phyloP scores from a whole-genome alignment of 1,140 invertebrate species.

The Drosophila kohkoa region DNA sequence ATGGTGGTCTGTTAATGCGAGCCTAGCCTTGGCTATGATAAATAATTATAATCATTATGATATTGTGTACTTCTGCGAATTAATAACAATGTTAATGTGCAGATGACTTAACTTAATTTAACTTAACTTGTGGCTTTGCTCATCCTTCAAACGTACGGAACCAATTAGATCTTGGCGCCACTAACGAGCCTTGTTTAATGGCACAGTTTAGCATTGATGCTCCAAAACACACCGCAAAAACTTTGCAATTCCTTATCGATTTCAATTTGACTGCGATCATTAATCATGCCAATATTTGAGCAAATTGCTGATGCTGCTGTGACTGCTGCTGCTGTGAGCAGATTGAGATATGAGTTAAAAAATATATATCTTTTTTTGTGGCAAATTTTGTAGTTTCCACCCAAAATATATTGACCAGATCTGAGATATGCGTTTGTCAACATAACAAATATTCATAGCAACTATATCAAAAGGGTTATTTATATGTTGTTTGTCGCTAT shows the following conservation, averaged over 20 bases:
- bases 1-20: neutral
- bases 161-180: constrained; percentile 65
- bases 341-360: constrained; percentile 23
- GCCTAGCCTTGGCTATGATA: constrained; percentile 26
- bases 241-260: constrained; percentile 47
- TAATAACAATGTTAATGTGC: constrained; percentile 26
- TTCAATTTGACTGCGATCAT: constrained; percentile 42
- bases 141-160: constrained; percentile 73
- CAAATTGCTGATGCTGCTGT: constrained; percentile 24
- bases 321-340: constrained; percentile 18
- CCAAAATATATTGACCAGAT: constrained; percentile 11
- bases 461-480: neutral
- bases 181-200: constrained; percentile 62
- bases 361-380: neutral
- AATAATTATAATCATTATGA: constrained; percentile 35
- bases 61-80: constrained; percentile 46
- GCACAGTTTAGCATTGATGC: constrained; percentile 57
- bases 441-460: neutral
- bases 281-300: constrained; percentile 59
- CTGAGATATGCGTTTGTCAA: constrained; percentile 1
- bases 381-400: neutral
- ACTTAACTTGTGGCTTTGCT: constrained; percentile 10
- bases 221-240: neutral
- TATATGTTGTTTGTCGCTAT: neutral
- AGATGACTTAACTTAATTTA: constrained; percentile 5